These are phyloP conservation scores for Oreonectes daqikongensis DNA, from an alignment of 2,797 vertebrate species.

Conservation along the genomic window DNA sequence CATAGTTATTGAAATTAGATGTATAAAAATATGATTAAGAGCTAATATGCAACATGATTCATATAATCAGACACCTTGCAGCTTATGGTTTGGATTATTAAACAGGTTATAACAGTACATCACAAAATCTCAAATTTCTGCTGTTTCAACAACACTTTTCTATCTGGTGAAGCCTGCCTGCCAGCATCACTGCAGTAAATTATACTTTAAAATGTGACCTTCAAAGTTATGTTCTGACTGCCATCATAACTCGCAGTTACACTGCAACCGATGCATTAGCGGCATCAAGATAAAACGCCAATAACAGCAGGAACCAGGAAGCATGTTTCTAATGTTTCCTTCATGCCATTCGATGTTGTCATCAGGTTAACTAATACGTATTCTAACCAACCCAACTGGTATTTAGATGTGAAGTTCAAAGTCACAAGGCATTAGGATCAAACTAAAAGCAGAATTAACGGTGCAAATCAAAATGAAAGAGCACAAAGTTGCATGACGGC, in stretches of 20 bases:
- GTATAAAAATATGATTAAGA: neutral
- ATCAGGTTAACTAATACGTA: neutral
- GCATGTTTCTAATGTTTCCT: slow-evolving; percentile 13
- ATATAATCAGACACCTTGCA: neutral
- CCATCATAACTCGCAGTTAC: slow-evolving; percentile 24
- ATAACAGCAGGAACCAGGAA: slow-evolving; percentile 7
- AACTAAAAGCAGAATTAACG: slow-evolving; percentile 12
- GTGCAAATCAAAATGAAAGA: slow-evolving; percentile 18
- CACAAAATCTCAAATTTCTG: neutral
- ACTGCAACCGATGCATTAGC: slow-evolving; percentile 29
- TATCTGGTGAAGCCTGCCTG: neutral
- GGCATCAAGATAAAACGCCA: slow-evolving; percentile 31
- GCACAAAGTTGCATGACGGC: neutral
- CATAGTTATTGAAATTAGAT: no score
- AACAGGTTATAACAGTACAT: neutral
- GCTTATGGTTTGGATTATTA: neutral
- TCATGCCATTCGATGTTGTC: slow-evolving; percentile 5
- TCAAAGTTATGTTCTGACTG: slow-evolving; percentile 19
- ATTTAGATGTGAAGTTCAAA: neutral
- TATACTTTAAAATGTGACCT: slow-evolving; percentile 20
- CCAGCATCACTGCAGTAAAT: neutral
- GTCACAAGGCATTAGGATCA: neutral
- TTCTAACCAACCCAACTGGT: neutral
- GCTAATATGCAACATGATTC: neutral
- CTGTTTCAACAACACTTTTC: neutral